These are phyloP conservation scores for Prochilodus magdalenae DNA, from an alignment of 2,113 vertebrate genomes.

Conservation along the genomic window DNA sequence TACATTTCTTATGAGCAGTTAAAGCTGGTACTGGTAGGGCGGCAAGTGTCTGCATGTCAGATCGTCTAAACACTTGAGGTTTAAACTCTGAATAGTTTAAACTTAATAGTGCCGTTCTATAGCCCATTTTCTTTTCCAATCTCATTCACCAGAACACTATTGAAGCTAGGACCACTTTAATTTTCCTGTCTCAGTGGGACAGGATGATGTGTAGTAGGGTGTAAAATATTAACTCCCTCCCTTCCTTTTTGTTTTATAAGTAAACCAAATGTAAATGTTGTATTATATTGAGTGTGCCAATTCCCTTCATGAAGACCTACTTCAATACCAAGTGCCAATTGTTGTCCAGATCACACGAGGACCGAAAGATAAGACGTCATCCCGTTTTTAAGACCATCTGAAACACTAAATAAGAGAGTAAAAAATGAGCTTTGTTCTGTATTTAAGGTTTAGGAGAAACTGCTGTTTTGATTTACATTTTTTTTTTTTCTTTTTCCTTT, in stretches of 20 bases:
- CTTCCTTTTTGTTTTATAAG: conserved; percentile 65
- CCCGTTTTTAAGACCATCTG: conserved; percentile 70
- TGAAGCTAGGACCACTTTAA: conserved; percentile 68
- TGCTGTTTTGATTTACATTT: conserved; percentile 70
- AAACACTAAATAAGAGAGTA: conserved; percentile 76
- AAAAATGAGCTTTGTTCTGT: conserved; percentile 77
- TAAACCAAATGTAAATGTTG: conserved; percentile 80
- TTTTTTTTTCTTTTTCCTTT: conserved; percentile 31
- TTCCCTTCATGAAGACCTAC: conserved; percentile 77
- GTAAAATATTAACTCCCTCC: conserved; percentile 60
- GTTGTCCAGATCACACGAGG: conserved; percentile 73
- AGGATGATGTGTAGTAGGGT: conserved; percentile 69
- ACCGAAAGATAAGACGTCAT: conserved; percentile 61
- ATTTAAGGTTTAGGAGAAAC: conserved; percentile 77
- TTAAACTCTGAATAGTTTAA: too few relatives aligned
- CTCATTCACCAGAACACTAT: conserved; percentile 73
- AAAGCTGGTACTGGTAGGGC: conserved; percentile 8
- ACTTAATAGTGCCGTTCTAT: conserved; percentile 33
- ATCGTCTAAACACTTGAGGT: neutral
- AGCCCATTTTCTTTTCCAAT: too few relatives aligned
- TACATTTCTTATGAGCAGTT: conserved; percentile 5
- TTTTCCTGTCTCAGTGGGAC: conserved; percentile 60
- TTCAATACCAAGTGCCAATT: conserved; percentile 81
- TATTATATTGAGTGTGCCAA: conserved; percentile 82
- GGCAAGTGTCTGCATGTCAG: neutral